Evolutionary conservation across 2,113 vertebrate species (phyloP).

Genomic region (Pedetes capensis): DNA sequence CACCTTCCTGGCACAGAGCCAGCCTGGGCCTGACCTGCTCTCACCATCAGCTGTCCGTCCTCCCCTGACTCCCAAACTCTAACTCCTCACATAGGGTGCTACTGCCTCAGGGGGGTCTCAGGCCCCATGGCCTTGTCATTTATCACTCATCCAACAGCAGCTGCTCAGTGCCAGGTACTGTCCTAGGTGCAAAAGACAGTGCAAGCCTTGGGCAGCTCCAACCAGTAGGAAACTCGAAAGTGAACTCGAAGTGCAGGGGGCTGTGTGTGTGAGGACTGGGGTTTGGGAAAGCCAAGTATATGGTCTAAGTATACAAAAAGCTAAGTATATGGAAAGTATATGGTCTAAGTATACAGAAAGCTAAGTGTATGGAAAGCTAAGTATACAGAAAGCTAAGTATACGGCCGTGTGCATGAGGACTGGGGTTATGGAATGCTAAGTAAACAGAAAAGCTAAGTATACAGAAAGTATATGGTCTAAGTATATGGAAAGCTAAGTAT

Average conservation of each 20-base stretch:
- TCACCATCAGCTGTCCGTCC: neutral
- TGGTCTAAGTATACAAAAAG: too few species aligned
- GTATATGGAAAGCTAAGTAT: too few species aligned
- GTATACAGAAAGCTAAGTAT: too few species aligned
- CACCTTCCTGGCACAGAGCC: neutral
- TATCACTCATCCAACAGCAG: neutral
- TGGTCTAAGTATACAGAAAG: too few species aligned
- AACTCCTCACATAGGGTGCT: neutral
- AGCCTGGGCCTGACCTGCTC: too few species aligned
- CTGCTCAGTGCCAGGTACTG: neutral
- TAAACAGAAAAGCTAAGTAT: too few species aligned
- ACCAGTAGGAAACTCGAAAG: neutral
- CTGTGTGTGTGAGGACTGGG: neutral
- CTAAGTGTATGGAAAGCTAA: too few species aligned
- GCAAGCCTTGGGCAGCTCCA: neutral
- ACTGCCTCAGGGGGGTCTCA: neutral
- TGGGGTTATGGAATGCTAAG: fast-evolving
- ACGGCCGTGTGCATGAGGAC: neutral
- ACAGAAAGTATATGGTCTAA: too few species aligned
- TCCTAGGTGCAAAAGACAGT: neutral
- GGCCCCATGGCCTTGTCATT: neutral
- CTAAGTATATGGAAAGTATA: too few species aligned
- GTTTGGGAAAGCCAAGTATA: neutral
- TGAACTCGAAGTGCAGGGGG: neutral
- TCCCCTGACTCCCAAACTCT: too few species aligned